A percentile compares a stretch with the other conserved stretches of the same genome.
phyloP scores from a whole-genome alignment of 2,888 invertebrate genomes.

The Gibbula magus region DNA sequence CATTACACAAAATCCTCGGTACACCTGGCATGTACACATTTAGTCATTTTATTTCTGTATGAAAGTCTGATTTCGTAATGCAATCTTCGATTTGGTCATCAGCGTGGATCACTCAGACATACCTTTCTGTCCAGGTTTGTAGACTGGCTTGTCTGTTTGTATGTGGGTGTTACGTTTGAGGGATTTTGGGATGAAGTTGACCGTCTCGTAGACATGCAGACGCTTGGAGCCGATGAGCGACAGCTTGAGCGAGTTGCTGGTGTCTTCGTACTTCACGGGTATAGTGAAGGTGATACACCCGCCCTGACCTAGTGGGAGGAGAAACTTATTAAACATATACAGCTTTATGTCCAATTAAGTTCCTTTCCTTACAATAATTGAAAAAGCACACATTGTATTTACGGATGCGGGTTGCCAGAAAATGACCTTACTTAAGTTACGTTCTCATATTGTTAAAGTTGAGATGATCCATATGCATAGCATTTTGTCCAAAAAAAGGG shows the following conservation, averaged over 20 bases:
- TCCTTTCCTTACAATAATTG: no score
- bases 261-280: neutral
- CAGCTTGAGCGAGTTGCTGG: neutral
- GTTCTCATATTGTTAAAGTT: no score
- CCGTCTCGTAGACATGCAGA: neutral
- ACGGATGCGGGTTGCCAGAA: no score
- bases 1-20: no score
- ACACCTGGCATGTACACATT: no score
- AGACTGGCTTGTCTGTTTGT: conserved; percentile 22
- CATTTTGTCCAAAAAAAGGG: no score
- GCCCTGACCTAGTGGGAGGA: neutral
- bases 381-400: no score
- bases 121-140: conserved; percentile 27
- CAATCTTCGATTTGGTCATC: no score
- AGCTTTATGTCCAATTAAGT: no score
- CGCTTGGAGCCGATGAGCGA: neutral
- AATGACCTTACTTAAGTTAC: no score
- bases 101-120: neutral
- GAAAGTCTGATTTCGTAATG: no score
- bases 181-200: neutral
- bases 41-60: neutral
- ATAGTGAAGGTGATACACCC: conserved; percentile 12
- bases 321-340: neutral
- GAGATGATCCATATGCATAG: no score
- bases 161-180: neutral